Conservation (phyloP, 2,113 vertebrate genomes). For the Hirundichthys speculiger region DNA sequence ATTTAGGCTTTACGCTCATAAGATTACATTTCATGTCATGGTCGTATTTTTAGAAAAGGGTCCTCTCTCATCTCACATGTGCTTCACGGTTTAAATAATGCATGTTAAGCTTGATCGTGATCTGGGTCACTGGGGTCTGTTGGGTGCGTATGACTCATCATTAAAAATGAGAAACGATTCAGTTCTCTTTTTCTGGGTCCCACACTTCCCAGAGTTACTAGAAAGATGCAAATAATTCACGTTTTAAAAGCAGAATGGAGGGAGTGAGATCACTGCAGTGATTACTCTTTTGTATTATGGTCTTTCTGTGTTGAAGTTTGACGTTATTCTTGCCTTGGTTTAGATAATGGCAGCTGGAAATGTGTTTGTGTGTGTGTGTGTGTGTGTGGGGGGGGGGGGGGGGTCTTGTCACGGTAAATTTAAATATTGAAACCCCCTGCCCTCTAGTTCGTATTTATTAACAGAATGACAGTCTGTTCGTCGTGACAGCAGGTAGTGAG, state of each 20-base stretch:
- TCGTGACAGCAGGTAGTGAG: constrained; percentile 59
- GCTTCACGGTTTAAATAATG: constrained; percentile 47
- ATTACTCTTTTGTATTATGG: constrained; percentile 40
- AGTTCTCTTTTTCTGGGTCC: constrained; percentile 33
- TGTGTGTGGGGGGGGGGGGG: too few relatives aligned
- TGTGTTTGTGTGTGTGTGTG: too few relatives aligned
- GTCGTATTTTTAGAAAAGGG: constrained; percentile 46
- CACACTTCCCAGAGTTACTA: constrained; percentile 16
- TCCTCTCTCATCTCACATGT: constrained; percentile 34
- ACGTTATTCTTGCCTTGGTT: constrained; percentile 31
- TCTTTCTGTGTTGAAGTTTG: constrained; percentile 21
- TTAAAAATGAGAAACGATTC: constrained; percentile 32
- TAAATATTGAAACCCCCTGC: constrained; percentile 56
- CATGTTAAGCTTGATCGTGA: constrained; percentile 35
- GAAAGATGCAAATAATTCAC: constrained; percentile 29
- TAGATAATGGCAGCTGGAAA: constrained; percentile 36
- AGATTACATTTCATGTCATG: constrained; percentile 13
- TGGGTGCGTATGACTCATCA: constrained; percentile 35
- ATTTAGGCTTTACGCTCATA: constrained; percentile 10
- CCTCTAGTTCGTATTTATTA: constrained; percentile 54
- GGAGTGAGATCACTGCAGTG: constrained; percentile 36
- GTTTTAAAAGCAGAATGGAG: constrained; percentile 32
- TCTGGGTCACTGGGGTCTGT: constrained; percentile 52
- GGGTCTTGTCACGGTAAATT: constrained; percentile 48
- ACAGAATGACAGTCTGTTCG: constrained; percentile 59